Percentiles rank a stretch among this genome's conserved stretches.
Conservation (phyloP, 1,140 invertebrate species). For the Drosophila grimshawi region DNA sequence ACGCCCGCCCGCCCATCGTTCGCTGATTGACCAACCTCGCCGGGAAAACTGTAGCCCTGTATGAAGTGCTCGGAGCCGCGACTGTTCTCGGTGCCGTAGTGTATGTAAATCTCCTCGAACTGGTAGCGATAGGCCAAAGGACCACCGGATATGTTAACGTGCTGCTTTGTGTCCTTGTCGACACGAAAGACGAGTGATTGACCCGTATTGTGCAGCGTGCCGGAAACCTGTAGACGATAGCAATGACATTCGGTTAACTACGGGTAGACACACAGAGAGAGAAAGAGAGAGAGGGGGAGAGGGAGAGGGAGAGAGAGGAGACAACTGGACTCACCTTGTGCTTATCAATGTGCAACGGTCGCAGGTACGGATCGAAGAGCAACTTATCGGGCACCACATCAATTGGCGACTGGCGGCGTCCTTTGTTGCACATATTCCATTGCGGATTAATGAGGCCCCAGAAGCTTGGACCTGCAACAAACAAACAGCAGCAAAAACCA, state of each 20-base stretch:
- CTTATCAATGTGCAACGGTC: slow-evolving; percentile 94
- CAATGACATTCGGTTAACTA: not conserved
- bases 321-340: slow-evolving; percentile 89
- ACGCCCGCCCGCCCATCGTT: not conserved
- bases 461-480: slow-evolving; percentile 94
- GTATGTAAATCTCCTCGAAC: slow-evolving; percentile 97
- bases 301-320: not conserved
- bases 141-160: slow-evolving; percentile 97
- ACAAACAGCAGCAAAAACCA: slow-evolving; percentile 60
- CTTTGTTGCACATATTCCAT: slow-evolving; percentile 98
- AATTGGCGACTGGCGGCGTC: slow-evolving; percentile 96
- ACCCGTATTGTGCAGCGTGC: slow-evolving; percentile 94
- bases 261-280: not conserved
- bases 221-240: slow-evolving; percentile 89
- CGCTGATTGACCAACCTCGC: slow-evolving; percentile 90
- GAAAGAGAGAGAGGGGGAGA: too few relatives aligned
- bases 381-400: slow-evolving; percentile 97
- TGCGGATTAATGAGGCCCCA: slow-evolving; percentile 98
- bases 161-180: slow-evolving; percentile 93
- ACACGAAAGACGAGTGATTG: slow-evolving; percentile 95
- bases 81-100: slow-evolving; percentile 94
- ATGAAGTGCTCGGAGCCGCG: slow-evolving; percentile 97
- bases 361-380: slow-evolving; percentile 96
- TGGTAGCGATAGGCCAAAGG: slow-evolving; percentile 97
- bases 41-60: slow-evolving; percentile 96